These are phyloP conservation scores for Zapus hudsonius DNA, from an alignment of 2,113 vertebrate genomes.

Conservation along the genomic window DNA sequence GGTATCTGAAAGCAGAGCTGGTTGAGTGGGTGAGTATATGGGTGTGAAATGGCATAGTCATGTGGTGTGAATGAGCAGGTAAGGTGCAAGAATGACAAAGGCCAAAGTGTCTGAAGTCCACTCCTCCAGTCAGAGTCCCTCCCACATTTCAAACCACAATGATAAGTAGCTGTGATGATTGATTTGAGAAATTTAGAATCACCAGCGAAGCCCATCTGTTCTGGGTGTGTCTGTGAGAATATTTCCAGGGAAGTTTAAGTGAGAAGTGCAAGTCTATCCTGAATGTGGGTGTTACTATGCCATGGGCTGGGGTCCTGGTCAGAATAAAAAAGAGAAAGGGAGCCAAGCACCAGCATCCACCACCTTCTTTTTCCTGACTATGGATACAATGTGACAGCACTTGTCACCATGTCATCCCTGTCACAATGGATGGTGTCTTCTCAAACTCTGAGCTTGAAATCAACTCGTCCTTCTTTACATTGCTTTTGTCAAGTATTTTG, in stretches of 20 bases:
- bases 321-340: not conserved
- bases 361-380: not conserved
- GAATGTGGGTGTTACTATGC: not conserved
- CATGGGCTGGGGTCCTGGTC: not conserved
- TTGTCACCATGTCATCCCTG: not conserved
- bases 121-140: fast-evolving
- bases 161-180: not conserved
- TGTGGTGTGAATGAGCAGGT: not conserved
- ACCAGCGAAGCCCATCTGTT: no score
- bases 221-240: not conserved
- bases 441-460: not conserved
- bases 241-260: not conserved
- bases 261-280: not conserved
- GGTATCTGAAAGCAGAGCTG: not conserved
- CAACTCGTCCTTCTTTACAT: not conserved
- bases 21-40: not conserved
- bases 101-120: not conserved
- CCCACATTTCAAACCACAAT: not conserved
- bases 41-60: not conserved
- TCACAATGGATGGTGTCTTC: not conserved
- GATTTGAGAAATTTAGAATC: not conserved
- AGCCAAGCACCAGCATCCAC: fast-evolving
- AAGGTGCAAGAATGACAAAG: not conserved
- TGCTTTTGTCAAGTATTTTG: no score
- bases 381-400: not conserved